Conservation (phyloP, 2,797 vertebrate species). For the Darevskia nairensis region DNA sequence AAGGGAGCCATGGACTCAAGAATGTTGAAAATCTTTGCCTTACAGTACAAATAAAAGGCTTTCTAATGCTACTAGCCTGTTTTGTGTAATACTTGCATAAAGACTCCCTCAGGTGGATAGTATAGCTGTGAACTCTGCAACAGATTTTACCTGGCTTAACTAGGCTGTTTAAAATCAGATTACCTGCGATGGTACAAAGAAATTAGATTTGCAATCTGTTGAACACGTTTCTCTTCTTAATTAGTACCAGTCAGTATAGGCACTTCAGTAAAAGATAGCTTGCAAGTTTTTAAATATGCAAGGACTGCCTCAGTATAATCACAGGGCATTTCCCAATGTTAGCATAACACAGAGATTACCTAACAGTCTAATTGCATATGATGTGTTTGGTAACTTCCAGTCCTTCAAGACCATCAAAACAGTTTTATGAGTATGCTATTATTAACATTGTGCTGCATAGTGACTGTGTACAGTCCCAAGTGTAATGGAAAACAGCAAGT, state of each 20-base stretch:
- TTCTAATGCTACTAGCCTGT: neutral
- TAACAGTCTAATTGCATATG: neutral
- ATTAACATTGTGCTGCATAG: neutral
- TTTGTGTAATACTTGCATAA: neutral
- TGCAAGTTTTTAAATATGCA: neutral
- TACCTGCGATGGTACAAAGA: neutral
- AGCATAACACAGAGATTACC: neutral
- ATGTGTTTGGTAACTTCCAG: neutral
- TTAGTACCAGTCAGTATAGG: neutral
- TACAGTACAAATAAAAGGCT: neutral
- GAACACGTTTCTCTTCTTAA: neutral
- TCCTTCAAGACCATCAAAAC: neutral
- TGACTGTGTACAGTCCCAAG: too few species aligned
- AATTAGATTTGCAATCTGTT: neutral
- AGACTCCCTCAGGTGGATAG: neutral
- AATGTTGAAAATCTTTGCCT: too few species aligned
- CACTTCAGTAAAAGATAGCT: neutral
- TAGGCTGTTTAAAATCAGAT: neutral
- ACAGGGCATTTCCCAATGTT: neutral
- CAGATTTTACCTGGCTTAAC: neutral
- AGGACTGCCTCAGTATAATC: neutral
- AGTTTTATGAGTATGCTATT: neutral
- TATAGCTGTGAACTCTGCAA: accelerated
- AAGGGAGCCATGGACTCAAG: too few species aligned
- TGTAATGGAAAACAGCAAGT: neutral